phyloP scores from a whole-genome alignment of 2,888 invertebrate genomes.

The Frankliniella fusca region DNA sequence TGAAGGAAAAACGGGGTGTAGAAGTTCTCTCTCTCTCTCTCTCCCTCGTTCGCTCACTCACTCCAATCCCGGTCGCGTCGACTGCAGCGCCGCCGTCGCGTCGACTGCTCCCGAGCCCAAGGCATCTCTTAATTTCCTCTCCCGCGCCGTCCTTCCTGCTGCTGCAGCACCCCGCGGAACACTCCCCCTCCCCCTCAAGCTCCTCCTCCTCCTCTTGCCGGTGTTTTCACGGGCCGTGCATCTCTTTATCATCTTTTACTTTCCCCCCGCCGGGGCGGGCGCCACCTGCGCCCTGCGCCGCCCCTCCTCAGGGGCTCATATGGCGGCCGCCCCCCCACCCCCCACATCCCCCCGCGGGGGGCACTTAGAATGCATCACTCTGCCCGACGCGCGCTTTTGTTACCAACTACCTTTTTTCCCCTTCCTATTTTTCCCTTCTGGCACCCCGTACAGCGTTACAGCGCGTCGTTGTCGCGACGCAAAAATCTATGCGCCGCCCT shows the following conservation, averaged over 20 bases:
- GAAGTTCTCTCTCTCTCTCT: too few relatives aligned
- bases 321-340: background rate
- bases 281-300: background rate
- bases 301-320: background rate
- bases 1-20: too few relatives aligned
- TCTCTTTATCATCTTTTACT: constrained; percentile 9
- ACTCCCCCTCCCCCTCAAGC: background rate
- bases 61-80: background rate
- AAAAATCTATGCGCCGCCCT: background rate
- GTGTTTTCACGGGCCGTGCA: background rate
- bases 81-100: background rate
- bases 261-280: background rate
- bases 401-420: background rate
- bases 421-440: background rate
- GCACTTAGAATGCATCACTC: background rate
- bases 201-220: too few relatives aligned
- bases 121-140: background rate
- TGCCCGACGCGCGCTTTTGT: background rate
- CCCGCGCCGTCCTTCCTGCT: background rate
- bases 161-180: background rate
- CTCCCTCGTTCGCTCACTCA: too few relatives aligned
- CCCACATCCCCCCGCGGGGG: too few relatives aligned
- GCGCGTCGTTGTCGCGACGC: background rate
- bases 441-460: background rate
- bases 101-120: background rate